Percentiles rank a stretch among this genome's conserved stretches.
phyloP scores from a whole-genome alignment of 1,140 invertebrate species.

The Bilobella aurantiaca region DNA sequence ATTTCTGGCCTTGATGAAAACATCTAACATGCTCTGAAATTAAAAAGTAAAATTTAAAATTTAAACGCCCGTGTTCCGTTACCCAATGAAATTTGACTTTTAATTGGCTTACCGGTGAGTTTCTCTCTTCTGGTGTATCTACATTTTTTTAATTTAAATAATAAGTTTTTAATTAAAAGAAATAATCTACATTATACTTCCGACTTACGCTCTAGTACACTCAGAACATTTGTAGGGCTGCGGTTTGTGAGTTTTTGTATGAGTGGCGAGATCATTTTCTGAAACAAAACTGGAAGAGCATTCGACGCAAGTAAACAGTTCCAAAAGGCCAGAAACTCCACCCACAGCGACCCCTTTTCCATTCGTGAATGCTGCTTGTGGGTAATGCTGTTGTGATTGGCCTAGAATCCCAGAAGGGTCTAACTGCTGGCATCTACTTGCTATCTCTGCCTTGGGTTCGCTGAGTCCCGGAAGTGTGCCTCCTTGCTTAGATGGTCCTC shows the following conservation, averaged over 20 bases:
- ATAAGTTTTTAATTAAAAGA: not conserved
- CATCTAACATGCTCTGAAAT: conserved; percentile 30
- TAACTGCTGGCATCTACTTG: not conserved
- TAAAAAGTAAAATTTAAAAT: not conserved
- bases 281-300: conserved; percentile 25
- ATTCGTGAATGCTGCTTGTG: not conserved
- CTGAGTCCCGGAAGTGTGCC: not conserved
- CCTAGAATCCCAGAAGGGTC: not conserved
- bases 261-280: conserved; percentile 26
- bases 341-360: not conserved
- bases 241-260: conserved; percentile 29
- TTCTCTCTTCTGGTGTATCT: conserved; percentile 25
- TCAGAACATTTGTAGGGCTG: conserved; percentile 30
- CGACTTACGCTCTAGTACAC: conserved; percentile 26
- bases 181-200: not conserved
- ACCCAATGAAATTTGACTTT: not conserved
- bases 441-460: not conserved
- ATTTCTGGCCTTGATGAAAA: conserved; percentile 34
- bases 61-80: not conserved
- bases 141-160: not conserved
- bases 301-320: conserved; percentile 26
- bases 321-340: not conserved
- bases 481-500: not conserved
- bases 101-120: conserved; percentile 8
- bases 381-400: conserved; percentile 11